These are phyloP conservation scores for Oxytorus armatus DNA, from an alignment of 2,888 invertebrate genomes.

Conservation along the genomic window DNA sequence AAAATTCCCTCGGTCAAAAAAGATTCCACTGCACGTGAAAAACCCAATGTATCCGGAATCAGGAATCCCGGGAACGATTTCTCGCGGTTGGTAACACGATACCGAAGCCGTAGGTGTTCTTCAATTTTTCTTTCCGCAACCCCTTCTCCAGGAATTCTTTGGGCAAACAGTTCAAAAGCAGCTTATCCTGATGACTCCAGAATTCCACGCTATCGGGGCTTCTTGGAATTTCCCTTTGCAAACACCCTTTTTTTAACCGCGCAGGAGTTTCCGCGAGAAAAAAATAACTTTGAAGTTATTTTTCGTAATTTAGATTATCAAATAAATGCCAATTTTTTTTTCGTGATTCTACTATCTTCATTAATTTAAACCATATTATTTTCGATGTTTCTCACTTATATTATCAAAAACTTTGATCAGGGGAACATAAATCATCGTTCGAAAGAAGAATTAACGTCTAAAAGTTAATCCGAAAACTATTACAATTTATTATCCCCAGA, in stretches of 20 bases:
- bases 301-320: too few relatives aligned
- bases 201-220: slow-evolving; percentile 6
- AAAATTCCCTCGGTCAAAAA: background rate
- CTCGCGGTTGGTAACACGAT: slow-evolving; percentile 15
- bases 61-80: slow-evolving; percentile 6
- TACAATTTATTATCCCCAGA: too few relatives aligned
- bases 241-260: slow-evolving; percentile 22
- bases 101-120: slow-evolving; percentile 1
- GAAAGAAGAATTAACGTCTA: too few relatives aligned
- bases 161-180: slow-evolving; percentile 15
- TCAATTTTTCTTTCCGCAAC: slow-evolving; percentile 47
- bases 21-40: background rate
- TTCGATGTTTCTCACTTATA: too few relatives aligned
- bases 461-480: too few relatives aligned
- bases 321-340: too few relatives aligned
- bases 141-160: slow-evolving; percentile 38
- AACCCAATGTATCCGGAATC: background rate
- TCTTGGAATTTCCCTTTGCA: slow-evolving; percentile 24
- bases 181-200: slow-evolving; percentile 13
- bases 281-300: too few relatives aligned
- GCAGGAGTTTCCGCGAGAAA: too few relatives aligned
- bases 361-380: too few relatives aligned
- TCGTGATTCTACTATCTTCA: too few relatives aligned
- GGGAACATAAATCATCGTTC: too few relatives aligned
- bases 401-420: too few relatives aligned